Base-by-base conservation (phyloP, 1,140 invertebrate genomes). In the Ylistrum balloti region DNA sequence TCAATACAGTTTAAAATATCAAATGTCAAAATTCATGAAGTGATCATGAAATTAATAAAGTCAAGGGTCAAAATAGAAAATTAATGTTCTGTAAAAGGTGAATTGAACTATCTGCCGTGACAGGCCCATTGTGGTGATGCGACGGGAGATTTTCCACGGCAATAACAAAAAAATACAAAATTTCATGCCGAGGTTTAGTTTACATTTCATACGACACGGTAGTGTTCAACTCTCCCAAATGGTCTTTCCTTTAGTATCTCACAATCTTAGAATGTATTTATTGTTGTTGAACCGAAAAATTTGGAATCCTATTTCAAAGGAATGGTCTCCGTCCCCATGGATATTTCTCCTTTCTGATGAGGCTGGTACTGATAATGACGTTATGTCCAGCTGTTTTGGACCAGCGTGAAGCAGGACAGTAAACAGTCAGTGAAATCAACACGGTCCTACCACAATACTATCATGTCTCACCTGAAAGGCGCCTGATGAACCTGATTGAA, bases 1-100 rank as follows among this genome's bases (percentile, higher is more conserved):
- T 74, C 56, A 74, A 74, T 74, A n/a, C 9, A 74, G n/a, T 28
- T 17, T n/a, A 22, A 28, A 22, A n/a, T 74, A 74, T 74, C 56
- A 74, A 74, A 74, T 74, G 56, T 74, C 56, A n/a, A 74, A 74
- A 74, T 74, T 74, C 56, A 74, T 74, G 56, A 74, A 74, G 56
- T 74, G 56, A 74, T 74, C 56, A 74, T n/a, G 22, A 74, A 74
- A 74, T 74, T 74, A 74, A 74, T 74, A 74, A 74, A 74, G 56
- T 74, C 56, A 74, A 74, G 56, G 56, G 56, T 74, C 56, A 74
- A 74, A 74, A 74, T 74, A 74, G 56, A 74, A 74, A 74, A 74
- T 74, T 74, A 74, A 74, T 74, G 56, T 74, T 74, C 56, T 74
- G 56, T 74, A 74, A 74, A 74, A 74, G 22, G 5, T 74, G 56